A percentile compares a stretch with the other conserved stretches of the same genome.
phyloP scores from a whole-genome alignment of 2,113 vertebrate genomes.

The Aix galericulata region DNA sequence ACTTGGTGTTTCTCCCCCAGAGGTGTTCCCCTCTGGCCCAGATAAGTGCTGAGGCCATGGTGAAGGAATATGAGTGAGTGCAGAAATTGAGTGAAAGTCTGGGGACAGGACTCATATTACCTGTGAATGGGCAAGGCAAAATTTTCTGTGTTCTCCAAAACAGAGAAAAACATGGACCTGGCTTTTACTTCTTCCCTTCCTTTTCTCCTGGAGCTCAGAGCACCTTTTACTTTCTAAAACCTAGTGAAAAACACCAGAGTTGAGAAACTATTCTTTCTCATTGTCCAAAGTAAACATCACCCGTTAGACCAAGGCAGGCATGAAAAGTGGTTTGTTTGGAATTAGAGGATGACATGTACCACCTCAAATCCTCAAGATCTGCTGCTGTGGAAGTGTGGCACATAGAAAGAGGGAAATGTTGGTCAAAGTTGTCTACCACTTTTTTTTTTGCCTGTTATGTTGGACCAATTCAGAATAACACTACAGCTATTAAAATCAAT shows the following conservation, averaged over 20 bases:
- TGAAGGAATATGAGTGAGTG: not conserved
- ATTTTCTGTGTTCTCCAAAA: not conserved
- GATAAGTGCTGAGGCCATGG: not conserved
- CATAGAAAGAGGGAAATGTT: not conserved
- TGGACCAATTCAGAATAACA: not conserved
- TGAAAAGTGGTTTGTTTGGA: not conserved
- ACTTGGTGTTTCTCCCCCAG: not conserved
- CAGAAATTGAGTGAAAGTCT: not conserved
- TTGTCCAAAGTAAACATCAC: fast-evolving
- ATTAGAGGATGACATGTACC: not conserved
- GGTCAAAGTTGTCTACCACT: not conserved
- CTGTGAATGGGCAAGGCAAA: not conserved
- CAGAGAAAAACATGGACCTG: not conserved
- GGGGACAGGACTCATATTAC: not conserved
- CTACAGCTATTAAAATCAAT: not conserved
- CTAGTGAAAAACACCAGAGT: not conserved
- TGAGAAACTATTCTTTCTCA: not conserved
- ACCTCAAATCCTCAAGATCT: not conserved
- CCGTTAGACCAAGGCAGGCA: not conserved
- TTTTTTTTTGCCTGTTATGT: not conserved
- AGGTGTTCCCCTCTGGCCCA: not conserved
- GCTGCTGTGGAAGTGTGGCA: not conserved
- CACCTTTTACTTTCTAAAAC: not conserved
- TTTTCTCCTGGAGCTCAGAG: not conserved
- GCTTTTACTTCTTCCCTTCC: not conserved